Conservation (phyloP, 2,888 invertebrate species). For the Tenthredo livida region DNA sequence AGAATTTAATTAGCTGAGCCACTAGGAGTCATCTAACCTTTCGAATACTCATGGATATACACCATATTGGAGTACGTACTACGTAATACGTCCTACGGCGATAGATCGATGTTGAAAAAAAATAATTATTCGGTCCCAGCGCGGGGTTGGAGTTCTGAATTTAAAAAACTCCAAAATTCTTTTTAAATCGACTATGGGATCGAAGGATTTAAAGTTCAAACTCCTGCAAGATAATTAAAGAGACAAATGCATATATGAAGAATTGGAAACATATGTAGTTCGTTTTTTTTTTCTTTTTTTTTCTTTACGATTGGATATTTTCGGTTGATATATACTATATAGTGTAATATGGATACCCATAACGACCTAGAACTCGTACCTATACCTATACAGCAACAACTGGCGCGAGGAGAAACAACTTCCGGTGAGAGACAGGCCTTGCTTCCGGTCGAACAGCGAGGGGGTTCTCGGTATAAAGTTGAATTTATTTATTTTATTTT, state of each 20-base stretch:
- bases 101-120: background rate
- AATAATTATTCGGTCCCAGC: background rate
- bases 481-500: background rate
- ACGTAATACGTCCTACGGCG: background rate
- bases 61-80: background rate
- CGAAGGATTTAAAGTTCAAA: background rate
- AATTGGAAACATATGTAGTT: background rate
- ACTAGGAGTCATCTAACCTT: background rate
- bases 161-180: no score
- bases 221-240: background rate
- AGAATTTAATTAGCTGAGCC: background rate
- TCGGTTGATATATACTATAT: background rate
- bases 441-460: slow-evolving; percentile 67
- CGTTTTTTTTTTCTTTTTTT: background rate
- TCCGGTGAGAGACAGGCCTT: slow-evolving; percentile 60
- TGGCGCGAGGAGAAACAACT: slow-evolving; percentile 50
- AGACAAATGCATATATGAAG: background rate
- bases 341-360: background rate
- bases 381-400: slow-evolving; percentile 18
- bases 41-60: background rate
- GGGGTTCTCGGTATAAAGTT: slow-evolving; percentile 57
- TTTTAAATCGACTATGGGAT: background rate
- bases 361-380: slow-evolving; percentile 27
- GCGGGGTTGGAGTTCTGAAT: no score
- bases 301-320: background rate